Evolutionary conservation across 1,140 invertebrate genomes (phyloP).

Genomic region (Argopecten irradians): DNA sequence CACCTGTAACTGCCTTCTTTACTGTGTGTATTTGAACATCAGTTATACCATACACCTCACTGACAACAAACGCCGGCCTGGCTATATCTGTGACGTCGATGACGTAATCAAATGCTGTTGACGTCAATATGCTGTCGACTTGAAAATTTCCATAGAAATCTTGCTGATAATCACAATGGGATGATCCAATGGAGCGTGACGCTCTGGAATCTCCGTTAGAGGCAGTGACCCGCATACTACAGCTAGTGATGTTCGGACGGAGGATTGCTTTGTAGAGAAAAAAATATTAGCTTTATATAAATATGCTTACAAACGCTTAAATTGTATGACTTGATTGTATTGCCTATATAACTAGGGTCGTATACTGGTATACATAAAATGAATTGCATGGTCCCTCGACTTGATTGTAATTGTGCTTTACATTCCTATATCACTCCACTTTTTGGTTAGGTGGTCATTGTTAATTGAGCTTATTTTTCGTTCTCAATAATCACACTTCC

Average conservation of each 20-base stretch:
- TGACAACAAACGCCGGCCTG: constrained; percentile 1
- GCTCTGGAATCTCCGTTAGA: not conserved
- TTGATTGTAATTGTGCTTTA: too few relatives aligned
- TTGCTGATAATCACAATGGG: not conserved
- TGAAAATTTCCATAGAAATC: constrained; percentile 3
- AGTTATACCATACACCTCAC: not conserved
- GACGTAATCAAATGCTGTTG: not conserved
- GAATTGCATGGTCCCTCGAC: too few relatives aligned
- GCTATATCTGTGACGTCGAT: not conserved
- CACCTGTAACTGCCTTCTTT: not conserved
- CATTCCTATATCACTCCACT: too few relatives aligned
- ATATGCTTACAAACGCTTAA: too few relatives aligned
- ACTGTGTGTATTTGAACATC: not conserved
- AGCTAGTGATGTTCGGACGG: not conserved
- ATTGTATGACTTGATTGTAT: not conserved
- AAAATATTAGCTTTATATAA: too few relatives aligned
- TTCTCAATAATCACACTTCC: too few relatives aligned
- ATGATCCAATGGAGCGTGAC: not conserved
- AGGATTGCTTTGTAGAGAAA: not conserved
- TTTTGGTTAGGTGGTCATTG: too few relatives aligned
- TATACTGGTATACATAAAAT: not conserved
- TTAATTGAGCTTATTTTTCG: too few relatives aligned
- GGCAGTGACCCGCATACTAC: not conserved
- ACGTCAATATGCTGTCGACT: not conserved
- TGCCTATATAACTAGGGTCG: not conserved